Evolutionary conservation across 2,113 vertebrate genomes (phyloP).

Genomic region (Ailurus styani): DNA sequence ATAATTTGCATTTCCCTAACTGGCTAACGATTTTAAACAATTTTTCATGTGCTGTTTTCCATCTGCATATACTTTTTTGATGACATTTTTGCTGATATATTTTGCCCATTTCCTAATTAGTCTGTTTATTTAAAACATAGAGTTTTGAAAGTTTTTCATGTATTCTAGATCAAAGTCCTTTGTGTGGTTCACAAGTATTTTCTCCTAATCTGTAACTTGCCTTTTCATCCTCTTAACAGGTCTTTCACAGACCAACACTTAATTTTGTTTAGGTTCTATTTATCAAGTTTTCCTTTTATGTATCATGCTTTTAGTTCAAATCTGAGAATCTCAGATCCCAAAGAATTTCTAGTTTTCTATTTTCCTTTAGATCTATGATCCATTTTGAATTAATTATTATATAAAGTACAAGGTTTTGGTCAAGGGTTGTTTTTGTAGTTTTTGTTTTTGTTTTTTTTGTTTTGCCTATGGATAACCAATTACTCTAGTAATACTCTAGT

Average conservation of each 20-base stretch:
- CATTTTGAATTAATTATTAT: background rate
- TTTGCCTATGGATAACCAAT: background rate
- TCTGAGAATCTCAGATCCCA: background rate
- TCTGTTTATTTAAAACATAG: background rate
- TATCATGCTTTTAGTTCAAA: background rate
- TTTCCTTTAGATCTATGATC: background rate
- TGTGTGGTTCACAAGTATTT: background rate
- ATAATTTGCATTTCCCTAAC: background rate
- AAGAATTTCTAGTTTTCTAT: background rate
- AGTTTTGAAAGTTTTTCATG: background rate
- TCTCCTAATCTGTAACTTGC: background rate
- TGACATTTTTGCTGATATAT: background rate
- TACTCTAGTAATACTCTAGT: background rate
- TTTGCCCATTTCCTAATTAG: background rate
- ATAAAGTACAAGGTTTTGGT: background rate
- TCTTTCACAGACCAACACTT: too few species aligned
- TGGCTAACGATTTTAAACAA: background rate
- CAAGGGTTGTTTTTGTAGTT: background rate
- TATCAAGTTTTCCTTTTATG: too few species aligned
- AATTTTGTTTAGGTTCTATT: too few species aligned
- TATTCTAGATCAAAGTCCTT: background rate
- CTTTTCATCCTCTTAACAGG: too few species aligned
- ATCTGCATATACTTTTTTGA: background rate
- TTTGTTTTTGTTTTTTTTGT: too few species aligned
- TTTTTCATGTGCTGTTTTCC: background rate